A percentile compares a stretch with the other conserved stretches of the same genome.
Evolutionary conservation across 2,113 vertebrate genomes (phyloP).

Genomic region (Prunella himalayana): DNA sequence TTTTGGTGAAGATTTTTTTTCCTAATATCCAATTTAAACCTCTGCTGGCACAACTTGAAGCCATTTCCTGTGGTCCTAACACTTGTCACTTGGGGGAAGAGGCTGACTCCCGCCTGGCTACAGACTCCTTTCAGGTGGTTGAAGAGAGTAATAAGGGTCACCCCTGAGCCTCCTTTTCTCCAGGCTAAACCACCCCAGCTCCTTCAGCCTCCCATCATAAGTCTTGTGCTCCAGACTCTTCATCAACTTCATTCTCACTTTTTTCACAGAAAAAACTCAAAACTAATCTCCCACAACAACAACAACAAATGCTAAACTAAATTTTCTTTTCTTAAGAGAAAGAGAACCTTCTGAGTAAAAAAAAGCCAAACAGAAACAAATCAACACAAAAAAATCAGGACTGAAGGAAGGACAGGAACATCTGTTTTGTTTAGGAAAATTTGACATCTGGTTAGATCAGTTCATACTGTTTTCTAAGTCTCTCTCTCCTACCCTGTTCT

Average conservation of each 20-base stretch:
- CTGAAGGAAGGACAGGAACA: not conserved
- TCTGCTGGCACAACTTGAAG: not conserved
- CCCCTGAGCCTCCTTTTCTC: not conserved
- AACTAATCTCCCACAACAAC: not conserved
- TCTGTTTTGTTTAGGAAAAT: not conserved
- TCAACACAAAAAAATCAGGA: not conserved
- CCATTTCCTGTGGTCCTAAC: not conserved
- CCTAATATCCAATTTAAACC: not conserved
- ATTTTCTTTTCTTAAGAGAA: not conserved
- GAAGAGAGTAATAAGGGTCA: not conserved
- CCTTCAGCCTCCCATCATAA: not conserved
- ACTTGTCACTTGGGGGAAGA: not conserved
- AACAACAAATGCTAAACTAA: not conserved
- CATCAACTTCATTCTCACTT: not conserved
- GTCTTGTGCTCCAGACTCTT: no score
- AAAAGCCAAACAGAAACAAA: not conserved
- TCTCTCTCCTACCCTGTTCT: not conserved
- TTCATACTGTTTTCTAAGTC: not conserved
- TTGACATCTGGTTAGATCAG: not conserved
- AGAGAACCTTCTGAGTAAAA: not conserved
- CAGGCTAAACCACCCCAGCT: not conserved
- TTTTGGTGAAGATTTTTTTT: not conserved
- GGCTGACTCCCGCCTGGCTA: accelerated
- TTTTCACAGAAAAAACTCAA: not conserved
- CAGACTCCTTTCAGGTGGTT: not conserved